Conservation (phyloP, 1,140 invertebrate genomes). For the Lethrus apterus region DNA sequence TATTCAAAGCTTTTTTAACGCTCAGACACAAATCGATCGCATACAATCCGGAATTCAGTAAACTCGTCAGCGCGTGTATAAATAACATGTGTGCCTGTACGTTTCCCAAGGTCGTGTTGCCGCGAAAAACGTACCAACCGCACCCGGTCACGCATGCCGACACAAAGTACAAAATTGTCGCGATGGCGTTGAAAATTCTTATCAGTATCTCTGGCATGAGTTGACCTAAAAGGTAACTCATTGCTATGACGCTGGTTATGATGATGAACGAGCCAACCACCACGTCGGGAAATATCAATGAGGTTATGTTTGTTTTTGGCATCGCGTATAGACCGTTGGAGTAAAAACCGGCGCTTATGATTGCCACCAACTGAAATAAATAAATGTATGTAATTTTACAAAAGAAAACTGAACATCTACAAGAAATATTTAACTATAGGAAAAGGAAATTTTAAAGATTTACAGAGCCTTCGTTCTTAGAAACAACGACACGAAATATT, state of each 20-base stretch:
- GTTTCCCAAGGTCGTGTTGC: background rate
- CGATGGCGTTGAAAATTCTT: conserved; percentile 23
- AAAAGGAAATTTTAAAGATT: too few relatives aligned
- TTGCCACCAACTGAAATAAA: conserved; percentile 19
- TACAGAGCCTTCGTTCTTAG: too few relatives aligned
- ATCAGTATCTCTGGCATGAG: conserved; percentile 22
- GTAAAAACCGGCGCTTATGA: conserved; percentile 23
- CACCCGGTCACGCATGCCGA: conserved; percentile 9
- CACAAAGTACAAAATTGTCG: conserved; percentile 23
- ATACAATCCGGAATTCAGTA: background rate
- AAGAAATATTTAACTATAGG: too few relatives aligned
- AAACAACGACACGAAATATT: too few relatives aligned
- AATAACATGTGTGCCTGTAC: background rate
- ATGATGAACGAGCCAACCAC: conserved; percentile 26
- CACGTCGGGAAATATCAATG: conserved; percentile 23
- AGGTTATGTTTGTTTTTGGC: background rate
- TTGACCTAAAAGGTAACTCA: conserved; percentile 24
- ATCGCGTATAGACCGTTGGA: conserved; percentile 15
- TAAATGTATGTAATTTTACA: background rate
- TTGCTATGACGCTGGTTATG: conserved; percentile 24
- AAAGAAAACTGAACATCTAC: too few relatives aligned
- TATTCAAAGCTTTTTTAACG: background rate
- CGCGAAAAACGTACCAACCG: conserved; percentile 7
- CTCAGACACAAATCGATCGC: background rate
- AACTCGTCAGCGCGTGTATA: background rate